A percentile compares a stretch with the other conserved stretches of the same genome.
Conservation (phyloP, 2,797 vertebrate genomes). For the Malurus leucopterus region DNA sequence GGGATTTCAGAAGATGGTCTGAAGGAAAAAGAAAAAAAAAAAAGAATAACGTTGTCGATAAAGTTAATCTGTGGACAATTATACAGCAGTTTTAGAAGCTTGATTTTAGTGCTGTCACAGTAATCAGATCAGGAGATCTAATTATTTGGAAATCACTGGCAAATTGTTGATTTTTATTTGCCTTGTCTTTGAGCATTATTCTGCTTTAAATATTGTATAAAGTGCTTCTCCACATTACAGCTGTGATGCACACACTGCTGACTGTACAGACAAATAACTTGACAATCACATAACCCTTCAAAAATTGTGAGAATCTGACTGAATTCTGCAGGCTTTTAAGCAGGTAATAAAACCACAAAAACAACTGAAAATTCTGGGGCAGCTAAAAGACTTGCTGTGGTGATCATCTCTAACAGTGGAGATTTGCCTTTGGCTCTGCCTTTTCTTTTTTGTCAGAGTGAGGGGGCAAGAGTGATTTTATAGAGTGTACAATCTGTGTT, state of each 20-base stretch:
- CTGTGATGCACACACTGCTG: not conserved
- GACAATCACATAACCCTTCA: not conserved
- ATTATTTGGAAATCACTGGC: not conserved
- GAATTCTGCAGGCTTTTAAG: not conserved
- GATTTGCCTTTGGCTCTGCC: not conserved
- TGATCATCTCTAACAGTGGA: not conserved
- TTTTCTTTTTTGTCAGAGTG: not conserved
- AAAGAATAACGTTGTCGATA: not conserved
- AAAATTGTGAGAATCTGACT: not conserved
- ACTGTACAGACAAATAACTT: not conserved
- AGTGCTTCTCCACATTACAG: not conserved
- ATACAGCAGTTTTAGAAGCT: not conserved
- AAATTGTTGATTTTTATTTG: not conserved
- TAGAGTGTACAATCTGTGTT: not conserved
- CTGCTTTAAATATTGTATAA: not conserved
- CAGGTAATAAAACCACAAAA: not conserved
- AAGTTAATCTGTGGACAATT: not conserved
- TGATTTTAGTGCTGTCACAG: not conserved
- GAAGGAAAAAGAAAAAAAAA: not conserved
- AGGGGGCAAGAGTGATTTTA: not conserved
- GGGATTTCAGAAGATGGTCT: not conserved
- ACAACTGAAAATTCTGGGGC: not conserved
- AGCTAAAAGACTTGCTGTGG: not conserved
- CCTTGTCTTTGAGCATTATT: not conserved
- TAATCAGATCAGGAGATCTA: not conserved